Percentiles rank a stretch among this genome's conserved stretches.
These are phyloP conservation scores for Drosophila punjabiensis DNA, from an alignment of 1,140 invertebrate species.

Conservation along the genomic window DNA sequence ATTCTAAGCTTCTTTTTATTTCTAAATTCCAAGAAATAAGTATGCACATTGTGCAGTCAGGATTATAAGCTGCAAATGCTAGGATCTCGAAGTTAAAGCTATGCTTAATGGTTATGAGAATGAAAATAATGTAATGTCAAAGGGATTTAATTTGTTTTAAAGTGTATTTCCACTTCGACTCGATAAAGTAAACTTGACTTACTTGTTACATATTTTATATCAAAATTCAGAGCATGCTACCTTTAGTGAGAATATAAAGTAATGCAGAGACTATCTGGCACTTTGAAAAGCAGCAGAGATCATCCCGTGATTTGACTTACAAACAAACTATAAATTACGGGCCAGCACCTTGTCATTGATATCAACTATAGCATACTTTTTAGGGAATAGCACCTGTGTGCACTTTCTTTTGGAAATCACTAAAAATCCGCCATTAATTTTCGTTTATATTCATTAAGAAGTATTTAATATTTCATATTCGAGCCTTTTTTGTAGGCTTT, in stretches of 20 bases:
- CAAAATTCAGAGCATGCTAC: neutral
- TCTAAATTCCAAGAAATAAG: neutral
- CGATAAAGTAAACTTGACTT: neutral
- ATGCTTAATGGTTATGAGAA: neutral
- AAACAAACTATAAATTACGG: neutral
- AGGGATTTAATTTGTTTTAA: neutral
- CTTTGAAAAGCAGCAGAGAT: neutral
- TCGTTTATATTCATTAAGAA: neutral
- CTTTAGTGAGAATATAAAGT: neutral
- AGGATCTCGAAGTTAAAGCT: neutral
- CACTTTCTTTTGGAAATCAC: neutral
- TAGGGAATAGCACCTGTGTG: neutral
- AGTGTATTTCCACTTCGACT: slow-evolving; percentile 14
- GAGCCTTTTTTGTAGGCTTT: neutral
- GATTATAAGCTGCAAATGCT: neutral
- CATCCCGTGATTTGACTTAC: neutral
- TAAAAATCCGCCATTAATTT: neutral
- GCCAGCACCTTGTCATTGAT: neutral
- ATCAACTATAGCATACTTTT: slow-evolving; percentile 16
- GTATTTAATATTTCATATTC: slow-evolving; percentile 7
- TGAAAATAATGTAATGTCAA: neutral
- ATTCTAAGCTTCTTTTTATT: slow-evolving; percentile 15
- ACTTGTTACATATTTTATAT: slow-evolving; percentile 9
- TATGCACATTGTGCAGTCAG: slow-evolving; percentile 1
- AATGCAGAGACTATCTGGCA: neutral